Evolutionary conservation across 2,113 vertebrate genomes (phyloP).

Genomic region (Triplophysa tibetana): DNA sequence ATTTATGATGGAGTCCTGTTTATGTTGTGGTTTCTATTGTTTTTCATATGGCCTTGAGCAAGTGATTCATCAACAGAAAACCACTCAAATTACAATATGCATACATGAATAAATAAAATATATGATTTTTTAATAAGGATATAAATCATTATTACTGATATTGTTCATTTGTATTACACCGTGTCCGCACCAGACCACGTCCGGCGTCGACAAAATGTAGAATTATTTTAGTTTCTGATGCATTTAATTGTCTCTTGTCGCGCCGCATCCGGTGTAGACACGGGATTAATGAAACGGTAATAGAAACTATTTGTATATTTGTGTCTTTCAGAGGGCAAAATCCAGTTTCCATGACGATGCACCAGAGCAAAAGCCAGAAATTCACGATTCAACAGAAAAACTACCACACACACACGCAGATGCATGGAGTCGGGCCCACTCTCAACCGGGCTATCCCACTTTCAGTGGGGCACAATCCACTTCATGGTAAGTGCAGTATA

Average conservation of each 20-base stretch:
- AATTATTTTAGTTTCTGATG: too few relatives aligned
- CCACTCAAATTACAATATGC: constrained; percentile 4
- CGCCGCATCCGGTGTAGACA: too few relatives aligned
- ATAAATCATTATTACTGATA: not conserved
- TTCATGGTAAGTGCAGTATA: constrained; percentile 68
- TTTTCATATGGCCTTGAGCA: constrained; percentile 19
- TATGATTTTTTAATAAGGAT: constrained; percentile 18
- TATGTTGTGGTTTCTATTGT: constrained; percentile 10
- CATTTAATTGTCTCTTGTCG: too few relatives aligned
- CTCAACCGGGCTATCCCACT: constrained; percentile 83
- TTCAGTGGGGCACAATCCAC: constrained; percentile 74
- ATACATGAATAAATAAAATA: constrained; percentile 30
- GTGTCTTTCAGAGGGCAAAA: constrained; percentile 77
- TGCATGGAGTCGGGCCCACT: constrained; percentile 77
- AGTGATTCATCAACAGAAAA: constrained; percentile 31
- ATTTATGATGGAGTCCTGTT: not conserved
- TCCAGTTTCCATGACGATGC: constrained; percentile 78
- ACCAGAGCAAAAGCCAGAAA: constrained; percentile 84
- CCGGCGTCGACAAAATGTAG: too few relatives aligned
- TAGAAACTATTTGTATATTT: constrained; percentile 14
- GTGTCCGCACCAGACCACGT: too few relatives aligned
- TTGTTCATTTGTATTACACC: too few relatives aligned
- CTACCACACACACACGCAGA: constrained; percentile 78
- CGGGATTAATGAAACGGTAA: not conserved
- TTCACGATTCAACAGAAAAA: constrained; percentile 90